Evolutionary conservation across 2,888 invertebrate species (phyloP).

Genomic region (Dicranocentrus wangi): DNA sequence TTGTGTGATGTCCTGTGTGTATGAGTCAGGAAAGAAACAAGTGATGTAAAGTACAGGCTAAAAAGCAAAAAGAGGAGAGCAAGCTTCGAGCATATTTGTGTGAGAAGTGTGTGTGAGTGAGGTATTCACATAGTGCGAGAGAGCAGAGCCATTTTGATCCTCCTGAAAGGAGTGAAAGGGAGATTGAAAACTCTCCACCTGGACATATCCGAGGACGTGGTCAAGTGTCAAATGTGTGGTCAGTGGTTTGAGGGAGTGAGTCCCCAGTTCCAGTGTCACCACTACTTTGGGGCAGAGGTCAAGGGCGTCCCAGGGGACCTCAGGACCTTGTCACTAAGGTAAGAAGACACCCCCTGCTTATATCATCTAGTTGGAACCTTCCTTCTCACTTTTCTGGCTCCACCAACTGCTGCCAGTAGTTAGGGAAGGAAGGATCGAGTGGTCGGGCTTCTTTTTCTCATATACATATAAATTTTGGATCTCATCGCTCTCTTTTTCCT

Average conservation of each 20-base stretch:
- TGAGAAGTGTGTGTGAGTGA: background rate
- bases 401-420: slow-evolving; percentile 19
- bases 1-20: background rate
- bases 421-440: slow-evolving; percentile 70
- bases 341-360: slow-evolving; percentile 66
- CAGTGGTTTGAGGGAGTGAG: slow-evolving; percentile 43
- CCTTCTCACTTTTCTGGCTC: slow-evolving; percentile 38
- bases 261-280: slow-evolving; percentile 58
- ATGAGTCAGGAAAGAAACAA: slow-evolving; percentile 5
- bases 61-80: slow-evolving; percentile 38
- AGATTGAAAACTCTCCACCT: slow-evolving; percentile 60
- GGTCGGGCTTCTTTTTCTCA: slow-evolving; percentile 28
- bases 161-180: slow-evolving; percentile 68
- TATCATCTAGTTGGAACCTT: slow-evolving; percentile 64
- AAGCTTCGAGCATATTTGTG: slow-evolving; percentile 31
- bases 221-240: slow-evolving; percentile 66
- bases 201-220: slow-evolving; percentile 48
- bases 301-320: slow-evolving; percentile 56
- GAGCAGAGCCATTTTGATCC: slow-evolving; percentile 59
- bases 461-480: slow-evolving; percentile 6
- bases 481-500: slow-evolving; percentile 1
- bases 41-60: slow-evolving; percentile 26
- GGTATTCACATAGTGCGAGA: slow-evolving; percentile 13
- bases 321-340: slow-evolving; percentile 60
- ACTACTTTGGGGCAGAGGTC: slow-evolving; percentile 56